phyloP scores from a whole-genome alignment of 2,113 vertebrate genomes.

The Pimephales promelas region DNA sequence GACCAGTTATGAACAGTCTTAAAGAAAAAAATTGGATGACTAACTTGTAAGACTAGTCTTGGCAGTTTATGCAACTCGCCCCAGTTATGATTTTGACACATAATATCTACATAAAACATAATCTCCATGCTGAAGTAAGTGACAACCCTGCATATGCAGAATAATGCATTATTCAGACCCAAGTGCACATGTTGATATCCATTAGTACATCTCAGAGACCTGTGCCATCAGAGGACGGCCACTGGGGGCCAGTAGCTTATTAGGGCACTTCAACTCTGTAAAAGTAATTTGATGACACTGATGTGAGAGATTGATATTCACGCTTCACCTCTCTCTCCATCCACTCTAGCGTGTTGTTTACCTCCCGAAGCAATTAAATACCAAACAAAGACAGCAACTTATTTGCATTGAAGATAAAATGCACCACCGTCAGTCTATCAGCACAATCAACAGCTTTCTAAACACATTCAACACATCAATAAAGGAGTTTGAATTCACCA shows the following conservation, averaged over 20 bases:
- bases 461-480: constrained; percentile 24
- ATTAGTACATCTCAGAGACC: constrained; percentile 58
- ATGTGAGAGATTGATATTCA: constrained; percentile 80
- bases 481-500: constrained; percentile 8
- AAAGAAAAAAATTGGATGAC: too few relatives aligned
- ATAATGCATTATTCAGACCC: constrained; percentile 29
- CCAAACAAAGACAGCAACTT: constrained; percentile 57
- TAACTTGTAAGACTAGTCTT: too few relatives aligned
- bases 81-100: not conserved
- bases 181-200: constrained; percentile 59
- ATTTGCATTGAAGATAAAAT: constrained; percentile 42
- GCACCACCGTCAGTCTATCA: not conserved
- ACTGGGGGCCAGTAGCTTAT: constrained; percentile 66
- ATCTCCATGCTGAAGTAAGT: not conserved
- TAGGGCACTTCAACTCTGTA: constrained; percentile 70
- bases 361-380: constrained; percentile 73
- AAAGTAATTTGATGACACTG: constrained; percentile 78
- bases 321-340: constrained; percentile 74
- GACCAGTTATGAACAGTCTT: too few relatives aligned
- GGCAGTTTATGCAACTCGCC: too few relatives aligned
- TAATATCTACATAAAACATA: not conserved
- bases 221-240: constrained; percentile 48
- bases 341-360: constrained; percentile 73
- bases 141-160: not conserved
- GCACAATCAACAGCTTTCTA: constrained; percentile 32